Conservation (phyloP, 1,140 invertebrate genomes). For the Drosophila sp. region DNA sequence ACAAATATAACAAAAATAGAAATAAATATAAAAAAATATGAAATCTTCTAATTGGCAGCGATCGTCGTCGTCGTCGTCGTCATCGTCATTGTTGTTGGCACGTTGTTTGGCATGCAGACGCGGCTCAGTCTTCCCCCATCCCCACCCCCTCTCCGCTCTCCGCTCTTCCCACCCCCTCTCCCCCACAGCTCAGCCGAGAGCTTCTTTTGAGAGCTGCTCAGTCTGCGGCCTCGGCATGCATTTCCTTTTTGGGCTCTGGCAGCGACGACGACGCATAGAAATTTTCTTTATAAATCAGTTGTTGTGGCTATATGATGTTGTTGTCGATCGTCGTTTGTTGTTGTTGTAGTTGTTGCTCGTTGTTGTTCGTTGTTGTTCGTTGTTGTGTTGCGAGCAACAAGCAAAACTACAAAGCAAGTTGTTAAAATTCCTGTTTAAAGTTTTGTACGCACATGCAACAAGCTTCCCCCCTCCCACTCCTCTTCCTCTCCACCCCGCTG, state of each 20-base stretch:
- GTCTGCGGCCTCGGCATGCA: slow-evolving; percentile 63
- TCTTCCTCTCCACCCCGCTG: not conserved
- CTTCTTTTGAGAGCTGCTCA: slow-evolving; percentile 4
- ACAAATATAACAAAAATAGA: slow-evolving; percentile 20
- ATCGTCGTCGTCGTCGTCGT: slow-evolving; percentile 55
- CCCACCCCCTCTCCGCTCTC: not conserved
- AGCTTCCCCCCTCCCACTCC: slow-evolving; percentile 18
- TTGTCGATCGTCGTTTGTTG: slow-evolving; percentile 46
- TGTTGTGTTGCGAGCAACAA: slow-evolving; percentile 61
- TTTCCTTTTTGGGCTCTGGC: slow-evolving; percentile 75
- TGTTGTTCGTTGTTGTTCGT: slow-evolving; percentile 45
- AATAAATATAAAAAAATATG: slow-evolving; percentile 61
- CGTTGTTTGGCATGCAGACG: slow-evolving; percentile 77
- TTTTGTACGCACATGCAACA: slow-evolving; percentile 81
- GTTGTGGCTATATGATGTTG: slow-evolving; percentile 43
- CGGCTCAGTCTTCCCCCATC: slow-evolving; percentile 2
- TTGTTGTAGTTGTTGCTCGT: slow-evolving; percentile 43
- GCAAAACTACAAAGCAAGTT: slow-evolving; percentile 81
- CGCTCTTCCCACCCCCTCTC: not conserved
- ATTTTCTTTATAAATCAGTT: slow-evolving; percentile 83
- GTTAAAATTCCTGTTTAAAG: slow-evolving; percentile 83
- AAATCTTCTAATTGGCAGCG: slow-evolving; percentile 76
- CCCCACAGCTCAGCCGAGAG: not conserved
- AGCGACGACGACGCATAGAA: slow-evolving; percentile 72
- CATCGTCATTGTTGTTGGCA: slow-evolving; percentile 68